Percentiles rank a stretch among this genome's conserved stretches.
These are phyloP conservation scores for Intellagama lesueurii DNA, from an alignment of 2,797 vertebrate genomes.

Conservation along the genomic window DNA sequence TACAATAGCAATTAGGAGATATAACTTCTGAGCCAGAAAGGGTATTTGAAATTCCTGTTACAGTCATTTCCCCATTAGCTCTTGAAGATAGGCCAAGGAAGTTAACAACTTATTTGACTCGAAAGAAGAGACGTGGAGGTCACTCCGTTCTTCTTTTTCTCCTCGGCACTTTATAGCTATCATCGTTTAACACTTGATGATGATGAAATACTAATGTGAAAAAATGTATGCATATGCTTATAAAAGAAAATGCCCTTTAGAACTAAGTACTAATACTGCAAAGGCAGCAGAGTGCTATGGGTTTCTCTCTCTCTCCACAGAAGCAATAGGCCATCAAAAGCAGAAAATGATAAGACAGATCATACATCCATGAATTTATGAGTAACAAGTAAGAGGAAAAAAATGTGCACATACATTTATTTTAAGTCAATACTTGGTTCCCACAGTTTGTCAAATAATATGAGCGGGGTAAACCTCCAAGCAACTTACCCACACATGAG, in stretches of 20 bases:
- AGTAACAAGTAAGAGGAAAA: not conserved
- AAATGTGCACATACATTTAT: not conserved
- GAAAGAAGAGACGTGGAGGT: constrained; percentile 43
- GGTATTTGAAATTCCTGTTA: constrained; percentile 47
- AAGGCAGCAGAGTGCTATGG: constrained; percentile 5
- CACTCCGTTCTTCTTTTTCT: not conserved
- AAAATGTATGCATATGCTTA: constrained; percentile 45
- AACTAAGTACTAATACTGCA: constrained; percentile 39
- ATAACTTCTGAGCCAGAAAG: constrained; percentile 35
- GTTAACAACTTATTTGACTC: constrained; percentile 47
- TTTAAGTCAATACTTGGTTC: not conserved
- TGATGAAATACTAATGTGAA: constrained; percentile 49
- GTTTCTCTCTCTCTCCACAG: not conserved
- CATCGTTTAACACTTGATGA: constrained; percentile 29
- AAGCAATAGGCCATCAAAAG: constrained; percentile 31
- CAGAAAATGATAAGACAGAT: not conserved
- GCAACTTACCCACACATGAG: constrained; percentile 87
- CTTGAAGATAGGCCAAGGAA: constrained; percentile 45
- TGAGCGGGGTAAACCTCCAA: not conserved
- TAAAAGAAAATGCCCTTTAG: constrained; percentile 40
- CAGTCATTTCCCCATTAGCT: constrained; percentile 38
- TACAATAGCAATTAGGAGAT: constrained; percentile 24
- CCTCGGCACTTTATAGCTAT: constrained; percentile 18
- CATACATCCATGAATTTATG: not conserved
- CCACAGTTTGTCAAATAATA: not conserved